Conservation (phyloP, 2,113 vertebrate species). For the Hucho hucho region DNA sequence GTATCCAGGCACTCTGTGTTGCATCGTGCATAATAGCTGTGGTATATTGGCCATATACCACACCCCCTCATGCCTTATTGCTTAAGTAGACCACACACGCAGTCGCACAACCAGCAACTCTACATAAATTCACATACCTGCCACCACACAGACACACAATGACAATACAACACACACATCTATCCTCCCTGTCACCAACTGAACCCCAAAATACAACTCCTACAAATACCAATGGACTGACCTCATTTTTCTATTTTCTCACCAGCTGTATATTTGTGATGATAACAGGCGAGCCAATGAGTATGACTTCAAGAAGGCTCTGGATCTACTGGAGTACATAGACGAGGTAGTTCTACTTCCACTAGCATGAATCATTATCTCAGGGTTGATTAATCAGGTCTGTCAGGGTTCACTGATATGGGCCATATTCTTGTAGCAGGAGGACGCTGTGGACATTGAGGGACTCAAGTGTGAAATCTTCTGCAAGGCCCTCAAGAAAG, state of each 20-base stretch:
- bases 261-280: constrained; percentile 90
- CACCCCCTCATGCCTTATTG: too few species aligned
- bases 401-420: background rate
- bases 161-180: background rate
- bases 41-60: too few species aligned
- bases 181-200: background rate
- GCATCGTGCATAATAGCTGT: too few species aligned
- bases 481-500: constrained; percentile 84
- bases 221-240: background rate
- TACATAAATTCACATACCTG: background rate
- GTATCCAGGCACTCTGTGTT: too few species aligned
- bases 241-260: background rate
- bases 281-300: constrained; percentile 94
- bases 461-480: constrained; percentile 90
- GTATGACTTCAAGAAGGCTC: constrained; percentile 97
- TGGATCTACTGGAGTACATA: constrained; percentile 93
- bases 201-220: background rate
- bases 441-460: constrained; percentile 75
- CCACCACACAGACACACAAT: background rate
- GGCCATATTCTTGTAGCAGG: constrained; percentile 45
- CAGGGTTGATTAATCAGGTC: background rate
- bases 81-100: background rate
- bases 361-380: too few species aligned
- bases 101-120: background rate
- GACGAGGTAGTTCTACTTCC: constrained; percentile 34